phyloP scores from a whole-genome alignment of 2,113 vertebrate species.

The Malaclemys terrapin region DNA sequence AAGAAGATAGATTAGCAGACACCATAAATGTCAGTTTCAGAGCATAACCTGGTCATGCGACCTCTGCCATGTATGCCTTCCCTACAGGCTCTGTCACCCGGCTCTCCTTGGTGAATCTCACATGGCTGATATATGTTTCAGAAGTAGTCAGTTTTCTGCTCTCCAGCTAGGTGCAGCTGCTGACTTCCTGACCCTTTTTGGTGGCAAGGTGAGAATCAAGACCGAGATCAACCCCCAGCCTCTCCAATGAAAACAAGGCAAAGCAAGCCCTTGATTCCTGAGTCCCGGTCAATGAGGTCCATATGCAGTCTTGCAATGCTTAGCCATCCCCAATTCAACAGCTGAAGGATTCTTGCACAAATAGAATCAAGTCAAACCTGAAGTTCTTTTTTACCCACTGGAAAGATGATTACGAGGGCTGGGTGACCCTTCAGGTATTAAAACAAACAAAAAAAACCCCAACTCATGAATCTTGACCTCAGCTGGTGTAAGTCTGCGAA shows the following conservation, averaged over 20 bases:
- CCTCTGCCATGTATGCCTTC: neutral
- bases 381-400: neutral
- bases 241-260: conserved; percentile 12
- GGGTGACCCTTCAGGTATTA: neutral
- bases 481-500: neutral
- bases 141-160: neutral
- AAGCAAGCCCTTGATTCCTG: neutral
- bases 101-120: neutral
- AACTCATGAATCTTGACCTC: neutral
- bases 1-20: conserved; percentile 59
- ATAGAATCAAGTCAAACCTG: neutral
- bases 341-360: neutral
- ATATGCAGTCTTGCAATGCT: fast-evolving
- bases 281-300: neutral
- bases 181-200: conserved; percentile 61
- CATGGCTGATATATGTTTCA: neutral
- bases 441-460: neutral
- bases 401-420: neutral
- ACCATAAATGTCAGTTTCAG: conserved; percentile 66
- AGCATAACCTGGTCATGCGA: conserved; percentile 54
- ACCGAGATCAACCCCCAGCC: neutral
- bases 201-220: neutral
- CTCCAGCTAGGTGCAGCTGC: conserved; percentile 49
- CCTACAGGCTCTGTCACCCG: neutral
- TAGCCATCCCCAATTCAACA: neutral